Evolutionary conservation across 2,113 vertebrate genomes (phyloP).

Genomic region (Conger conger): DNA sequence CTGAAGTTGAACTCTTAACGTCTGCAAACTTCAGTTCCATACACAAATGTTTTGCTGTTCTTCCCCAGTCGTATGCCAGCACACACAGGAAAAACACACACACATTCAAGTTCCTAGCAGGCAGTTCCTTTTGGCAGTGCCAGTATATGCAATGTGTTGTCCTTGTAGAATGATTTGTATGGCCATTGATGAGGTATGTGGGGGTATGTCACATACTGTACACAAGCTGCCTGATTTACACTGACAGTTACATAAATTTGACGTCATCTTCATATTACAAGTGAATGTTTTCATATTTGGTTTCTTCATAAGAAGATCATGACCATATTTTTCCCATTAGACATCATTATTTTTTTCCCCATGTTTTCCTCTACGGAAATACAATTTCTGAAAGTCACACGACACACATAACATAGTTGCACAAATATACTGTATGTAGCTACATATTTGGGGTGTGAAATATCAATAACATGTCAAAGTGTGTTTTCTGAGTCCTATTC

Average conservation of each 20-base stretch:
- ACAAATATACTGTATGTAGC: constrained; percentile 28
- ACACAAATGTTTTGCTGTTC: constrained; percentile 3
- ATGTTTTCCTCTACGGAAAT: not conserved
- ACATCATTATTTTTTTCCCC: not conserved
- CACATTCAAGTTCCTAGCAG: constrained; percentile 29
- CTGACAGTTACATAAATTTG: not conserved
- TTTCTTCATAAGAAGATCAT: not conserved
- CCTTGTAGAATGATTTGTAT: constrained; percentile 40
- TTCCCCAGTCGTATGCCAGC: not conserved
- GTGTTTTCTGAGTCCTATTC: not conserved
- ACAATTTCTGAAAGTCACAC: not conserved
- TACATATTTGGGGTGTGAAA: constrained; percentile 38
- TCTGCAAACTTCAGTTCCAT: not conserved
- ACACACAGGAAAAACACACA: constrained; percentile 10
- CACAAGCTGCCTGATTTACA: not conserved
- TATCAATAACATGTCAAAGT: constrained; percentile 43
- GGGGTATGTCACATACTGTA: constrained; percentile 1
- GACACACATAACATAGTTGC: not conserved
- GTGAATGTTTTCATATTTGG: not conserved
- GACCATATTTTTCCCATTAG: not conserved
- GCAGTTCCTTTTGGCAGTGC: constrained; percentile 33
- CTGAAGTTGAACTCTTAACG: not conserved
- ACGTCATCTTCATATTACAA: not conserved
- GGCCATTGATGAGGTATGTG: constrained; percentile 1
- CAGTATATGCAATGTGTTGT: constrained; percentile 31